Evolutionary conservation across 2,797 vertebrate species (phyloP), one percentile per base, ranked within the genome.

Genomic region (Rhincodon typus): DNA sequence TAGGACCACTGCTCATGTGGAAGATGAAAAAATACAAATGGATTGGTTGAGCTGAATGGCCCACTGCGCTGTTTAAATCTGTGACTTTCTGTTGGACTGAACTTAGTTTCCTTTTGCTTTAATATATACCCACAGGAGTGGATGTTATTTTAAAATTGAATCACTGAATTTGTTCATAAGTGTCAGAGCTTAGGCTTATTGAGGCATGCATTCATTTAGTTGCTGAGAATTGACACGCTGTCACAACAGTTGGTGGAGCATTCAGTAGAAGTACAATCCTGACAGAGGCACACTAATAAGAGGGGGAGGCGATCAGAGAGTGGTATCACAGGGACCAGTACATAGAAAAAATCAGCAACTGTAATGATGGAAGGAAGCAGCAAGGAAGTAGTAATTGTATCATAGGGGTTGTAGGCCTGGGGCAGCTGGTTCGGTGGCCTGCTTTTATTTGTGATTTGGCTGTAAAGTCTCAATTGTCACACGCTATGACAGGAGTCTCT

Each of bases 171-270:
- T 69, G 42, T 91, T 91, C 88, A 91, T 42, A 67, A 42, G 90
- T 50, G 19, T 25, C n/a, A n/a, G 90, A 93, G 66, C 90, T 93
- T 46, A 25, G 66, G n/a, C n/a, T 93, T 67, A 69, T 69, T 69
- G 90, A 93, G 69, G 90, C 46, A 25, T 93, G 90, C 90, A 93
- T 38, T 69, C 62, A 42, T 93, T 93, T 93, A 93, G n/a, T 69
- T 93, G 90, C 19, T 21, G 66, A 93, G 90, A 42, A 69, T 93
- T 93, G 90, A 93, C 66, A 69, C 23, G 4, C n/a, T 69, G 90
- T 93, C 90, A 93, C 66, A 69, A 42, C 21, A 69, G n/a, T 93
- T 93, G 90, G 62, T 93, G n/a, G 62, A 93, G 62, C 62, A 93
- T 69, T 93, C 90, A 93, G n/a, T 67, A 34, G 7, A 38, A 67